Conservation (phyloP, 2,113 vertebrate species). For the Ochotona princeps region DNA sequence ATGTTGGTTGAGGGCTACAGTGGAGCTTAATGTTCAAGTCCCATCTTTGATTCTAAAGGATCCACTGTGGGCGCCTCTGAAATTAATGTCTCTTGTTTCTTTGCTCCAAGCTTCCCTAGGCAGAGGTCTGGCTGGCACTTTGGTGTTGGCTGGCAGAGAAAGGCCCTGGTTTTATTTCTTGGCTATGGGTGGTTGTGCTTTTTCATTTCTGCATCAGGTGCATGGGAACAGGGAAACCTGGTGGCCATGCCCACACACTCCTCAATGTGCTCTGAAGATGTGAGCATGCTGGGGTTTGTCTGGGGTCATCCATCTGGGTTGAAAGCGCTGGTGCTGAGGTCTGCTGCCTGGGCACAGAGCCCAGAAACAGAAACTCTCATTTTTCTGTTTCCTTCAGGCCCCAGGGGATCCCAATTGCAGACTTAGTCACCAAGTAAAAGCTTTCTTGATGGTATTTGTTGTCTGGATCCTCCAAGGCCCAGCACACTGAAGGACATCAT, state of each 20-base stretch:
- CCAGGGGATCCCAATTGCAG: background rate
- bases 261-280: background rate
- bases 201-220: background rate
- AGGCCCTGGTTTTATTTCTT: background rate
- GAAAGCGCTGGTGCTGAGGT: constrained; percentile 41
- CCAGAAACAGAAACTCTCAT: background rate
- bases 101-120: too few species aligned
- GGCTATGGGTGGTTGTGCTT: background rate
- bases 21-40: background rate
- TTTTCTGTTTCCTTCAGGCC: background rate
- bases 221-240: background rate
- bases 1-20: background rate
- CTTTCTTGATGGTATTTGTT: background rate
- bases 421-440: constrained; percentile 40
- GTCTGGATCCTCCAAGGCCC: background rate
- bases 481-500: too few species aligned
- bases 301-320: accelerated
- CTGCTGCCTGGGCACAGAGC: constrained; percentile 37
- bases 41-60: background rate
- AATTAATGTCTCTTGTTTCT: background rate
- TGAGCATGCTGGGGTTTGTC: background rate
- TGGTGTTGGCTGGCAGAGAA: background rate
- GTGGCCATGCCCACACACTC: background rate
- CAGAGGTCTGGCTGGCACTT: background rate
- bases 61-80: background rate